These are phyloP conservation scores for Fragum whitleyi DNA, from an alignment of 2,888 invertebrate species.

Conservation along the genomic window DNA sequence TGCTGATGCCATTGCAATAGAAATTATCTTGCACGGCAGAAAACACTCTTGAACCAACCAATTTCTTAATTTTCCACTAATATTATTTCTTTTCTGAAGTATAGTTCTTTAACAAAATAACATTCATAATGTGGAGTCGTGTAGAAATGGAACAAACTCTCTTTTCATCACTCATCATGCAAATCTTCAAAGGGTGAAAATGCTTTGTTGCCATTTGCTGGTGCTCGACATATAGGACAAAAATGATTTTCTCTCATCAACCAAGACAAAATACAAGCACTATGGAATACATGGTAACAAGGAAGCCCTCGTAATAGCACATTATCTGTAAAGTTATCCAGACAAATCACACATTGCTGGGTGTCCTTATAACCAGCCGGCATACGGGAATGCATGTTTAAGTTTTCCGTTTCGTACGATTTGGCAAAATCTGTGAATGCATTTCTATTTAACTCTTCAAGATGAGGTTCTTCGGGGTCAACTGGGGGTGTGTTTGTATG, in stretches of 20 bases:
- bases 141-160: no score
- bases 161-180: conserved; percentile 10
- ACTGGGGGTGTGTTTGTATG: background rate
- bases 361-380: conserved; percentile 83
- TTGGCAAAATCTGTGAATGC: conserved; percentile 33
- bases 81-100: no score
- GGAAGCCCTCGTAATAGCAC: conserved; percentile 86
- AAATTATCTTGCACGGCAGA: no score
- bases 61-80: conserved; percentile 1
- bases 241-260: conserved; percentile 86
- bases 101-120: no score
- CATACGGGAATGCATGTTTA: conserved; percentile 36
- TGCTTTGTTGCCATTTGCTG: conserved; percentile 77
- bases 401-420: conserved; percentile 28
- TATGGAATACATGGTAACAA: conserved; percentile 87
- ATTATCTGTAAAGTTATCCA: conserved; percentile 85
- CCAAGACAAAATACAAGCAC: conserved; percentile 87
- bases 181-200: conserved; percentile 77
- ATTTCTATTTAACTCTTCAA: conserved; percentile 27
- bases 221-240: conserved; percentile 87
- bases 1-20: no score
- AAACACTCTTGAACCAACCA: no score
- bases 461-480: conserved; percentile 23
- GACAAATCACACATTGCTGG: conserved; percentile 86
- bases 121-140: no score